A percentile compares a stretch with the other conserved stretches of the same genome.
Conservation (phyloP, 2,888 invertebrate species). For the Agrilus cyanescens region DNA sequence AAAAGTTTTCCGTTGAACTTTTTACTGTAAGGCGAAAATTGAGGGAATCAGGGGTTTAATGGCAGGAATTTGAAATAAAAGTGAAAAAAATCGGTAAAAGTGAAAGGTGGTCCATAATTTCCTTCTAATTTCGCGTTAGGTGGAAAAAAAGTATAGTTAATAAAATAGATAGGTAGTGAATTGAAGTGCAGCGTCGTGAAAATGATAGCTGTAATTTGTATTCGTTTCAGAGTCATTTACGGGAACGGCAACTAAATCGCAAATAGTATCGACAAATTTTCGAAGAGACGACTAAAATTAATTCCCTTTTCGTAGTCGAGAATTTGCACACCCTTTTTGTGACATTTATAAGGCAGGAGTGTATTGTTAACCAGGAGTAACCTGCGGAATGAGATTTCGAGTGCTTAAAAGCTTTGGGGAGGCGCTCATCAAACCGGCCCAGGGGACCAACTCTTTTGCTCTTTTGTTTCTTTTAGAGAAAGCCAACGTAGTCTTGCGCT, state of each 20-base stretch:
- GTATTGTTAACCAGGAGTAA: conserved; percentile 36
- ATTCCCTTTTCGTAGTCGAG: conserved; percentile 35
- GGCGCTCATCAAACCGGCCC: conserved; percentile 33
- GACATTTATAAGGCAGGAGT: conserved; percentile 38
- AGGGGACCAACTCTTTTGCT: conserved; percentile 27
- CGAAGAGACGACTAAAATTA: conserved; percentile 34
- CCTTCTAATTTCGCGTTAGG: too few relatives aligned
- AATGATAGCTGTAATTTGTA: conserved; percentile 15
- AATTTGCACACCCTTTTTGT: conserved; percentile 34
- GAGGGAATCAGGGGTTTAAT: too few relatives aligned
- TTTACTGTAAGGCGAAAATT: too few relatives aligned
- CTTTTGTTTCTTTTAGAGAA: conserved; percentile 21
- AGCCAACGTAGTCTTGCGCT: too few relatives aligned
- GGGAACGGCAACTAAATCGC: conserved; percentile 18
- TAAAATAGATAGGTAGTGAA: too few relatives aligned
- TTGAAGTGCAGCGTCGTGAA: too few relatives aligned
- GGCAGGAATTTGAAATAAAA: too few relatives aligned
- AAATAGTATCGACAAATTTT: conserved; percentile 34
- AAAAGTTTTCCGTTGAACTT: too few relatives aligned
- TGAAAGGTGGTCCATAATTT: too few relatives aligned
- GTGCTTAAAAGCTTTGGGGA: conserved; percentile 34
- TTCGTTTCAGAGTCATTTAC: conserved; percentile 14
- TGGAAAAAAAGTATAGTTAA: too few relatives aligned
- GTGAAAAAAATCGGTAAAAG: too few relatives aligned
- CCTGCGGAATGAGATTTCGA: conserved; percentile 30